Evolutionary conservation across 2,113 vertebrate genomes (phyloP), one percentile per base, ranked within the genome.

Genomic region (Bolborhynchus lineola): DNA sequence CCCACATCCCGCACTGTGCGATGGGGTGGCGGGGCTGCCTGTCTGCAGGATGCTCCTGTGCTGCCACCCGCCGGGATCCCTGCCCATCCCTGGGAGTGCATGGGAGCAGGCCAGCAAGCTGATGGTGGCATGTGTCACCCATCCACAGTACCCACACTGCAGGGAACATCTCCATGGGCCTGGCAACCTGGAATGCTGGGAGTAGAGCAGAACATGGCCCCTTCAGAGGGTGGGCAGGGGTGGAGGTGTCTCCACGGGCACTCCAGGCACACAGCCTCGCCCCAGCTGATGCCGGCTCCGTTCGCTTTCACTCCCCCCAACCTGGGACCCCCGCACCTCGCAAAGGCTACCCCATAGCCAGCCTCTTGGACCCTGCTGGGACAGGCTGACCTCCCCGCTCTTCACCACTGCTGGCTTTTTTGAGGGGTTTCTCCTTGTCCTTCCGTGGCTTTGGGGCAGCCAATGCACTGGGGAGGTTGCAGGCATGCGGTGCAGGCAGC

Each of bases 251-350:
- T 47, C 53, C 35, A 4, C 0, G 2, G 37, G 12, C 44, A 25
- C 35, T 80, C 37, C 37, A 49, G 60, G 25, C 84, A 26, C 4
- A 2, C 39, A 53, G 76, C 33, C 63, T 50, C 29, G 50, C 33
- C 68, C n/a, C 3, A 11, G 2, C 7, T 55, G 53, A 11, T 74
- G 80, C 37, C 25, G 57, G 25, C 41, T 37, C 29, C 4, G 0
- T 65, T 88, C 65, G 18, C 41, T 28, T 74, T 47, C 13, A 35
- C 35, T 74, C 3, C 25, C 16, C 4, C 11, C 2, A 6, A 1
- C 55, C 5, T 52, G 46, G 21, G 41, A 69, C 9, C 10, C 15
- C 7, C 20, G 6, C 16, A 24, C 18, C n/a, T 70, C 0, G 0
- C 47, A 74, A 57, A 39, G 42, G 21, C 49, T 62, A 5, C 42